Conservation (phyloP, 2,888 invertebrate genomes). For the Branchinecta sandiegonensis region DNA sequence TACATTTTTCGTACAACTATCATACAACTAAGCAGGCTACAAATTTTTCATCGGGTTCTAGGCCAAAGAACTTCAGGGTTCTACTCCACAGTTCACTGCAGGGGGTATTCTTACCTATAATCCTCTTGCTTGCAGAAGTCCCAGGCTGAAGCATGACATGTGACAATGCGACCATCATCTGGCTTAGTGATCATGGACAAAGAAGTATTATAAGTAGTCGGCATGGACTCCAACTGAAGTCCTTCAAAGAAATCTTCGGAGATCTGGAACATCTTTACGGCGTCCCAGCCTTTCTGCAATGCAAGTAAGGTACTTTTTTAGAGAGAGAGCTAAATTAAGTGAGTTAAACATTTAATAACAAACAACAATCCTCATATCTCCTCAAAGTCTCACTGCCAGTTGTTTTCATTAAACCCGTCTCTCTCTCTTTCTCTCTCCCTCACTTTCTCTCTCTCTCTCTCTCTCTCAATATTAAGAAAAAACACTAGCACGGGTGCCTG, state of each 20-base stretch:
- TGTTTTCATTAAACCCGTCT: no score
- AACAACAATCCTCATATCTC: no score
- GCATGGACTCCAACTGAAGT: conserved; percentile 62
- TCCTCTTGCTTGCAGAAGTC: conserved; percentile 68
- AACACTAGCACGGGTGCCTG: no score
- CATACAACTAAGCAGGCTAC: no score
- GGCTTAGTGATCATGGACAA: conserved; percentile 70
- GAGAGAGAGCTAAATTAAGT: no score
- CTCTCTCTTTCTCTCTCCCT: no score
- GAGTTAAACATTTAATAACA: no score
- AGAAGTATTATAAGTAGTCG: conserved; percentile 64
- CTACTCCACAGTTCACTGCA: not conserved
- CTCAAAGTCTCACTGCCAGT: not conserved
- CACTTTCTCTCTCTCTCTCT: no score
- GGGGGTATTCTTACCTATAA: conserved; percentile 47
- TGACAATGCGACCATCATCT: conserved; percentile 55
- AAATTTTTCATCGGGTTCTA: no score
- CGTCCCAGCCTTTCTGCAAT: conserved; percentile 55
- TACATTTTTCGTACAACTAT: no score
- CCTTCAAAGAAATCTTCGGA: conserved; percentile 75
- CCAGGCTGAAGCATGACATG: conserved; percentile 81
- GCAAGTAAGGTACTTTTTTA: not conserved
- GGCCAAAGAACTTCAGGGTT: no score
- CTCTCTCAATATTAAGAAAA: no score
- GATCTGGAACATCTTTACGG: conserved; percentile 60